Evolutionary conservation across 1,140 invertebrate genomes (phyloP).

Genomic region (Tetragnatha versicolor): DNA sequence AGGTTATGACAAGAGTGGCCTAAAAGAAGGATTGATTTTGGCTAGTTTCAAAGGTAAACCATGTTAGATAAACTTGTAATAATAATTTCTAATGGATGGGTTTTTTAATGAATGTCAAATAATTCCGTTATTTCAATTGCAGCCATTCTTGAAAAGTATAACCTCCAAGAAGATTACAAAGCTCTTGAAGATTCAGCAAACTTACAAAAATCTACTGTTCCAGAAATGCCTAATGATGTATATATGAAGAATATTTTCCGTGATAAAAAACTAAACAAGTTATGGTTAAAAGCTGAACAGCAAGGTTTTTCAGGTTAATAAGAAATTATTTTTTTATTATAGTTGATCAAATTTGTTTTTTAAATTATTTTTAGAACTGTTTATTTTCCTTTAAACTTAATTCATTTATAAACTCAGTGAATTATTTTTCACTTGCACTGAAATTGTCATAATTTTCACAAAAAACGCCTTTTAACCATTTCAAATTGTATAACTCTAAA

Average conservation of each 20-base stretch:
- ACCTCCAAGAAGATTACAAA: conserved; percentile 80
- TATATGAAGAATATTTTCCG: conserved; percentile 79
- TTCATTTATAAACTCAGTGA: no score
- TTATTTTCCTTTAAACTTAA: not conserved
- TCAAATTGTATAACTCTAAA: no score
- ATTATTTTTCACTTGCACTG: no score
- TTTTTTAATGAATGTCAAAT: not conserved
- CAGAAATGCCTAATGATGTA: conserved; percentile 4
- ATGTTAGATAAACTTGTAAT: not conserved
- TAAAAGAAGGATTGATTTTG: conserved; percentile 81
- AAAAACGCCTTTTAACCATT: no score
- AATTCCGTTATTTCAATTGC: conserved; percentile 50
- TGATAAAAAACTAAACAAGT: conserved; percentile 87
- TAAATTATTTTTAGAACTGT: not conserved
- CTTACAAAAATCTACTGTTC: not conserved
- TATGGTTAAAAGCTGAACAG: conserved; percentile 88
- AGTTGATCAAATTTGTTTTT: no score
- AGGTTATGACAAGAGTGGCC: conserved; percentile 83
- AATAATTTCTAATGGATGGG: not conserved
- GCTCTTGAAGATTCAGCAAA: conserved; percentile 70
- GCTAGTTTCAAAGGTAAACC: conserved; percentile 75
- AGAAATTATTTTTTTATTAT: not conserved
- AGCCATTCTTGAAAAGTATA: conserved; percentile 83
- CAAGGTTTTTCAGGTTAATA: conserved; percentile 77
- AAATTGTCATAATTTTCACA: no score